Base-by-base conservation (phyloP, 2,888 invertebrate species). In the Scaptomyza caliginosa region DNA sequence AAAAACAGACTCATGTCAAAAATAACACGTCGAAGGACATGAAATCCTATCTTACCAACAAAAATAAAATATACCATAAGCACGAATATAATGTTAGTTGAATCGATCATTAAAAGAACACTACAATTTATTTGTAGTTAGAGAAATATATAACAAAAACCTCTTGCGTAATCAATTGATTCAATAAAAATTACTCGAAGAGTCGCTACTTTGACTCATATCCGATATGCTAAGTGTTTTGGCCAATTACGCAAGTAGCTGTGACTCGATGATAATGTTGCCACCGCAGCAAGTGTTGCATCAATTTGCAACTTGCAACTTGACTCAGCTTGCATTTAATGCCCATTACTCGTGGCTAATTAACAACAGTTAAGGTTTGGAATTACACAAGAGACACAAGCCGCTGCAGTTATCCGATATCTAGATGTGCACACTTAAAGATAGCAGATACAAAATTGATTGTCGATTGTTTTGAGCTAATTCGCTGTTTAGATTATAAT, bases 361-460 rank as follows among this genome's bases (percentile, higher is more conserved):
- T 64, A 64, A 48, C 46, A 64, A 64, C 64, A 64, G 64, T 64
- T 64, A 64, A 46, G 46, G 32, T 30, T 32, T 24, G 52, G 16
- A 62, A 60, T 60, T 30, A 38, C 42, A 30, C 42, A 51, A 30
- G 39, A 23, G 7, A 26, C 28, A n/a, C n/a, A n/a, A n/a, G n/a
- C n/a, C n/a, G n/a, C 38, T 45, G 56, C 23, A 48, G 19, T 30
- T 13, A 30, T 5, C 46, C 19, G 45, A 45, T 45, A 28, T n/a
- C 45, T 17, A 45, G 11, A 17, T 16, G 17, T 4, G 17, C 8
- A 17, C 3, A 34, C 17, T 4, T 6, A n/a, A 30, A 28, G 36
- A 56, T 23, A 13, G 30, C 30, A 58, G 34, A 46, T 62, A 55
- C 36, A 26, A 70, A 74, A 70, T 57, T 50, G 59, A 68, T 63